Evolutionary conservation across 2,888 invertebrate species (phyloP), one percentile per base, ranked within the genome.

Genomic region (Calliopum simillimum): DNA sequence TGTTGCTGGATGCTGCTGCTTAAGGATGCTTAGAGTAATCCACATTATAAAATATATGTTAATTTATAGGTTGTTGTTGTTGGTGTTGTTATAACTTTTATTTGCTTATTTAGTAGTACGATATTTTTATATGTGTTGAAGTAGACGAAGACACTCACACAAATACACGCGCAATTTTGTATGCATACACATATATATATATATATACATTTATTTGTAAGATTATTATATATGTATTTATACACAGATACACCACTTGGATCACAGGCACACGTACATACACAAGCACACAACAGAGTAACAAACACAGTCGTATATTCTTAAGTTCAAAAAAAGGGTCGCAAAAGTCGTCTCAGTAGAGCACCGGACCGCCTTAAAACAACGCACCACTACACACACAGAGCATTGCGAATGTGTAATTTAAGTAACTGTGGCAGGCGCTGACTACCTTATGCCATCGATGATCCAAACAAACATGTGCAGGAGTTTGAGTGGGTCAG

Each of bases 21-120:
- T 21, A 53, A 53, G 53, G 53, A 14, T 53, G 53, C 53, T 53
- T n/a, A n/a, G n/a, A n/a, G n/a, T n/a, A n/a, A n/a, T n/a, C n/a
- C n/a, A n/a, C n/a, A n/a, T 53, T 23, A 33, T 33, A 33, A 33
- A 33, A 33, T 33, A 33, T 23, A 53, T 53, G 53, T 53, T 53
- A 53, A 53, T 53, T 23, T 33, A 33, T 23, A 23, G 53, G 53
- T 53, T 53, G 53, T 23, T 53, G 53, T 23, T 33, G 19, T 53
- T 23, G 16, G 14, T 23, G 53, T 53, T 23, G 21, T 19, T 23
- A 23, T 53, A 12, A 23, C 53, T 53, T 53, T 53, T 23, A 23
- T 58, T 51, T 21, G 21, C 12, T 25, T 59, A 59, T 59, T 59
- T 41, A n/a, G n/a, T 51, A 19, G 12, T 41, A 19, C 58, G 33